Base-by-base conservation (phyloP, 2,797 vertebrate genomes). In the Scolopax rusticola region DNA sequence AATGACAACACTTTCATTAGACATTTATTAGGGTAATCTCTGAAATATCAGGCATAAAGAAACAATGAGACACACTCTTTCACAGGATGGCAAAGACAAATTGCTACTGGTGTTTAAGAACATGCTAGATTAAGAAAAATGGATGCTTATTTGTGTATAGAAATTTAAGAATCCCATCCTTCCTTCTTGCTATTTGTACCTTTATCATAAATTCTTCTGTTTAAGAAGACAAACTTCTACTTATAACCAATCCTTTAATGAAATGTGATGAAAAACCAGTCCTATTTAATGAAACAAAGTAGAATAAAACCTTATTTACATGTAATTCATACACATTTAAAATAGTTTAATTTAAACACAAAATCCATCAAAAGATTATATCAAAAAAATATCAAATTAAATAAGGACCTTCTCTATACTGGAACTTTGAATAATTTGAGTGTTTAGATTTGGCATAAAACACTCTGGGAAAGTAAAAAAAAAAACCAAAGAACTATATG, bases 271-370 rank as follows among this genome's bases (percentile, higher is more conserved):
- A 47, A 47, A 47, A 47, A 47, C 11, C 47, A 12, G 47, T 47
- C 45, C 36, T 30, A 7, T 89, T 89, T 80, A 87, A 45, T 36
- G 5, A 94, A 94, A 47, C 5, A 63, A 91, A 13, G 12, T 28
- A 88, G 41, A 86, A 89, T 74, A 89, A 92, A 92, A 96, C 73
- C 19, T 53, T 92, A 91, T 92, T 90, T 92, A 95, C 79, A 92
- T 12, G 4, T 61, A 80, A 73, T 84, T 81, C 41, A 91, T 61
- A 64, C 50, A 77, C 41, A 83, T 0, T 5, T 8, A 84, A 92
- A 95, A 81, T 68, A 88, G 69, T 93, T 97, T 93, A 95, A 96
- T 80, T 90, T 93, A 96, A 92, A 91, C 75, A 91, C 4, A 84
- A 90, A 84, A 71, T 59, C 14, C 81, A 6, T 84, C 61, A 88